These are phyloP conservation scores for Wiebesia pumilae DNA, from an alignment of 1,140 invertebrate species.

Conservation along the genomic window DNA sequence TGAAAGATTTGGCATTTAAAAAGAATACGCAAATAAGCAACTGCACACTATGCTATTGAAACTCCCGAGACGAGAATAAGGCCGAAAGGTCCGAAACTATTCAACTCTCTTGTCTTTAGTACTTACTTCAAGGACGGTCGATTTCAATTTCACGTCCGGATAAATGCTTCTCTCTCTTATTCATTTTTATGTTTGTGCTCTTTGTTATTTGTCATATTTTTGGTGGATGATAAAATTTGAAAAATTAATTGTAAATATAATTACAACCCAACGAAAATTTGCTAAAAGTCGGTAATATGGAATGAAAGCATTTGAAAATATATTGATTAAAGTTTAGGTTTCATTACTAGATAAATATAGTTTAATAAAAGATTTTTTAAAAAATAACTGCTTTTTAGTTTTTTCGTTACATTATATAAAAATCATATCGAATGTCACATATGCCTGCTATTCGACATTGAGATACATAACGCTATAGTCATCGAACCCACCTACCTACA, in stretches of 20 bases:
- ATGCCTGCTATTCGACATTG: too few relatives aligned
- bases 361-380: too few relatives aligned
- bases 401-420: too few relatives aligned
- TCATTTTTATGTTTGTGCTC: background rate
- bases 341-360: background rate
- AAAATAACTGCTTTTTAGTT: too few relatives aligned
- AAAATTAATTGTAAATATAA: slow-evolving; percentile 35
- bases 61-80: slow-evolving; percentile 36
- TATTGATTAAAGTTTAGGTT: background rate
- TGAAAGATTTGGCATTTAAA: slow-evolving; percentile 19
- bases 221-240: slow-evolving; percentile 24
- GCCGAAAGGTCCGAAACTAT: slow-evolving; percentile 39
- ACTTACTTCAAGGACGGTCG: slow-evolving; percentile 50
- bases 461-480: too few relatives aligned
- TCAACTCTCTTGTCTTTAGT: slow-evolving; percentile 31
- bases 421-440: too few relatives aligned
- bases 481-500: too few relatives aligned
- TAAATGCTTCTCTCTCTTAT: slow-evolving; percentile 30
- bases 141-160: slow-evolving; percentile 52
- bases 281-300: background rate
- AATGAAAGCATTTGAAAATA: background rate
- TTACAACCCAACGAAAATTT: background rate
- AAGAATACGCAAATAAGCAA: slow-evolving; percentile 6
- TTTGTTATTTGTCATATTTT: slow-evolving; percentile 16
- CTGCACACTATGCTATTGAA: slow-evolving; percentile 29